Evolutionary conservation across 1,140 invertebrate species (phyloP), one percentile per base, ranked within the genome.

Genomic region (Lasioglossum albipes): DNA sequence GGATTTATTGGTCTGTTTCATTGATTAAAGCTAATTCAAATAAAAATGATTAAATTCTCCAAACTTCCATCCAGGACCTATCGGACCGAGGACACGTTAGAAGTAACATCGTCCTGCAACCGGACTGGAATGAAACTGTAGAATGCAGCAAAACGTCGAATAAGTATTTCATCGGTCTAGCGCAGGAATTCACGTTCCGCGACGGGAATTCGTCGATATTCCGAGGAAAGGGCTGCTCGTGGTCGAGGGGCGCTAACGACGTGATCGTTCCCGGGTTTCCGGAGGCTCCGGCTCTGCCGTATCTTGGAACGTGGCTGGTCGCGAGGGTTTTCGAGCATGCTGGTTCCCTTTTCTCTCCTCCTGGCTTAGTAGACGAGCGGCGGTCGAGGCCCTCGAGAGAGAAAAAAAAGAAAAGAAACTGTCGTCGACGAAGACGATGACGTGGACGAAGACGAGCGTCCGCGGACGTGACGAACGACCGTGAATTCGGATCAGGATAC

Each of bases 381-480:
- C 36, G 36, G 36, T 59, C 61, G 49, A 66, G 36, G n/a, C 49
- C 2, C 49, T 42, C 20, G 45, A 41, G 18, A 42, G 59, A 57
- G 7, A 42, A 62, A 70, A 54, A 54, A 54, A 16, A 3, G 52
- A 54, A 20, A 49, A 49, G 45, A 36, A 67, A 49, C 31, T 22
- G 42, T 62, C 57, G 62, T 10, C 45, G 10, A 12, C 45, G 45
- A 49, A 2, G 45, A 12, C 31, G 31, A 49, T 10, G 42, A 62
- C 42, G 13, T 45, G 20, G n/a, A 78, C 10, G 42, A 49, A 59
- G 31, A 22, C 22, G 42, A 27, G 6, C 36, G 3, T 12, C 36
- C 41, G 42, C 66, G 41, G 65, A 79, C 77, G 77, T 52, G 77
- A 79, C 62, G 61, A 65, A 79, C 61, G 69, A 12, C 49, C 45